Evolutionary conservation across 1,140 invertebrate genomes (phyloP).

Genomic region (Cataglyphis hispanica): DNA sequence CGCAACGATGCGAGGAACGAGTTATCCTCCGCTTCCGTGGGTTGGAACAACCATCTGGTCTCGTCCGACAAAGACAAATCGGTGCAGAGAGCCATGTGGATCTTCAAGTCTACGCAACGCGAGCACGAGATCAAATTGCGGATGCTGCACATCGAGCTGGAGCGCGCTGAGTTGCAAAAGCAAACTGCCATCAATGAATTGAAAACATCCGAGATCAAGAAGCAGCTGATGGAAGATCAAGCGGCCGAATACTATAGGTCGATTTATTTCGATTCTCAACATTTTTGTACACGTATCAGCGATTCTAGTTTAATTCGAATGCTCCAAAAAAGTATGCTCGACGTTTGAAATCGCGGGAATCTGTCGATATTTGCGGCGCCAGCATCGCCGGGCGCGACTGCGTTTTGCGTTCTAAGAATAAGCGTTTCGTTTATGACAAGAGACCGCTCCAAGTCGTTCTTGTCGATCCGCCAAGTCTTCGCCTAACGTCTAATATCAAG

Average conservation of each 20-base stretch:
- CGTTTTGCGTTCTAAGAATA: conserved; percentile 28
- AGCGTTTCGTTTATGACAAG: conserved; percentile 29
- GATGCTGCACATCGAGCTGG: conserved; percentile 71
- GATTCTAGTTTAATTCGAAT: background rate
- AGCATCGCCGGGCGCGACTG: conserved; percentile 9
- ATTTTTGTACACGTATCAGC: too few species aligned
- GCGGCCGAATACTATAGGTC: conserved; percentile 72
- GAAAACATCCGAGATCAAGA: conserved; percentile 74
- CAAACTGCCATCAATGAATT: conserved; percentile 73
- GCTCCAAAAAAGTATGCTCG: background rate
- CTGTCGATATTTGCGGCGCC: background rate
- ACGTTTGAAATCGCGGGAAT: background rate
- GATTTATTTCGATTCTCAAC: background rate
- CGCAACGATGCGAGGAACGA: background rate
- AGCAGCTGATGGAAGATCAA: conserved; percentile 66
- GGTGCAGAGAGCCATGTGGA: conserved; percentile 53
- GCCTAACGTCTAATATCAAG: background rate
- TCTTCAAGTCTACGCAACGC: conserved; percentile 64
- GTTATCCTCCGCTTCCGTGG: background rate
- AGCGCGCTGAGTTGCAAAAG: conserved; percentile 72
- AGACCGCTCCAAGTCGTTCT: background rate
- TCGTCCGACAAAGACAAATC: conserved; percentile 18
- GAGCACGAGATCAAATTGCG: conserved; percentile 74
- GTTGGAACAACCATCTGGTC: background rate
- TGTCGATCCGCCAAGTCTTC: conserved; percentile 12